phyloP scores from a whole-genome alignment of 1,140 invertebrate species.

The Eurosta solidaginis region DNA sequence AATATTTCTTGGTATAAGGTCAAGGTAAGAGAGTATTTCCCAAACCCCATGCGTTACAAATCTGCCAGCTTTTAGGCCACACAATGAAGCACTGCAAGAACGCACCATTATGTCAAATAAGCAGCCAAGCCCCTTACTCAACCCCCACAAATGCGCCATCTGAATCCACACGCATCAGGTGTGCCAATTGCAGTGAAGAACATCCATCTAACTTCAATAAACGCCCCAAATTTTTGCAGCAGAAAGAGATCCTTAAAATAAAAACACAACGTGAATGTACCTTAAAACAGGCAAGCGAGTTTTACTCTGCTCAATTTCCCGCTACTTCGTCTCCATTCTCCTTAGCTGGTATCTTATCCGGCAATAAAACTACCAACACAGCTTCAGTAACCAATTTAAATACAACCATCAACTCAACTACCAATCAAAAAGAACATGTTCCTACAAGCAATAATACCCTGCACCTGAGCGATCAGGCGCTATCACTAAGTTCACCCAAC shows the following conservation, averaged over 20 bases:
- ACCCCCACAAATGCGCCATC: no score
- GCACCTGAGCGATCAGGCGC: no score
- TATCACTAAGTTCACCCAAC: no score
- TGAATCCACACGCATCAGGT: background rate
- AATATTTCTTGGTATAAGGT: background rate
- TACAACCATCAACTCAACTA: no score
- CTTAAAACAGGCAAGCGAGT: background rate
- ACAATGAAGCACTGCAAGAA: background rate
- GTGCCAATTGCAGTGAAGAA: no score
- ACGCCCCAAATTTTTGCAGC: background rate
- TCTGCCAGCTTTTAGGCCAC: background rate
- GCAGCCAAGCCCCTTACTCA: background rate
- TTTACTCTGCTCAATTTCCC: background rate
- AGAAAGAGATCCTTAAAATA: background rate
- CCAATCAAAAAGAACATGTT: no score
- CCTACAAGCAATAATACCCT: no score
- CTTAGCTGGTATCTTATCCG: background rate
- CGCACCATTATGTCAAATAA: background rate
- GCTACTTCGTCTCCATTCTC: background rate
- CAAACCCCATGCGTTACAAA: conserved; percentile 2
- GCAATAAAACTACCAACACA: no score
- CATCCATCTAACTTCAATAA: background rate
- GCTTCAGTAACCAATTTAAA: no score
- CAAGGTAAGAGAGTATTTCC: background rate
- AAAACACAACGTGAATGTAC: background rate